Conservation (phyloP, 1,140 invertebrate species). For the Cryptotermes secundus region DNA sequence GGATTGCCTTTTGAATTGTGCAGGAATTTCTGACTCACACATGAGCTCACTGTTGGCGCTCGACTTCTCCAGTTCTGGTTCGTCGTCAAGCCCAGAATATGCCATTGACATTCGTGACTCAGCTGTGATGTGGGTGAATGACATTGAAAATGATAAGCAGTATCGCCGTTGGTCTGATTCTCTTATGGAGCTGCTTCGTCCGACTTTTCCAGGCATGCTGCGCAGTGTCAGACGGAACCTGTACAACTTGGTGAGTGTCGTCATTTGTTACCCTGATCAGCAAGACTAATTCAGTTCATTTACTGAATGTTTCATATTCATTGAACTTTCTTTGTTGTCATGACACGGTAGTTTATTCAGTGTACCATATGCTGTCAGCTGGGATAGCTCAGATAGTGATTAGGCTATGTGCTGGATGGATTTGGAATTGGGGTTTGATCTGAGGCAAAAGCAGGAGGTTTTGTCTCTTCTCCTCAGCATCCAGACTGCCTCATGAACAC, state of each 20-base stretch:
- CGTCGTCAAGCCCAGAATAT: slow-evolving; percentile 67
- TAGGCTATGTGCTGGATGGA: too few species aligned
- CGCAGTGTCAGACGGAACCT: slow-evolving; percentile 92
- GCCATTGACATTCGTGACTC: slow-evolving; percentile 91
- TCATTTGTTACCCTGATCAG: not conserved
- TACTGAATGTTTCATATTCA: too few species aligned
- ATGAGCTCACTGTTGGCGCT: slow-evolving; percentile 69
- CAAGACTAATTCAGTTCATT: not conserved
- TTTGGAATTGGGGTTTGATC: too few species aligned
- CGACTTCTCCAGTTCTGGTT: slow-evolving; percentile 63
- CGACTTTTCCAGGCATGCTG: slow-evolving; percentile 96
- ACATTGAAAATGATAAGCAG: slow-evolving; percentile 87
- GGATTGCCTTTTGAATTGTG: not conserved
- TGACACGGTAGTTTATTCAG: too few species aligned
- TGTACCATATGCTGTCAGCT: too few species aligned
- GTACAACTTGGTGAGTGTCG: slow-evolving; percentile 75
- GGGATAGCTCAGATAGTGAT: too few species aligned
- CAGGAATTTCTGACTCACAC: slow-evolving; percentile 48
- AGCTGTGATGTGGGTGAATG: slow-evolving; percentile 91
- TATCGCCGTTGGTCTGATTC: slow-evolving; percentile 86
- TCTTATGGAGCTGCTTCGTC: slow-evolving; percentile 86
- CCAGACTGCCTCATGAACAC: too few species aligned
- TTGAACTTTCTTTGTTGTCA: too few species aligned
- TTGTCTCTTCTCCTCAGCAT: too few species aligned
- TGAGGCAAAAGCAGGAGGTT: too few species aligned